phyloP scores from a whole-genome alignment of 2,113 vertebrate species.

The Cottus gobio region DNA sequence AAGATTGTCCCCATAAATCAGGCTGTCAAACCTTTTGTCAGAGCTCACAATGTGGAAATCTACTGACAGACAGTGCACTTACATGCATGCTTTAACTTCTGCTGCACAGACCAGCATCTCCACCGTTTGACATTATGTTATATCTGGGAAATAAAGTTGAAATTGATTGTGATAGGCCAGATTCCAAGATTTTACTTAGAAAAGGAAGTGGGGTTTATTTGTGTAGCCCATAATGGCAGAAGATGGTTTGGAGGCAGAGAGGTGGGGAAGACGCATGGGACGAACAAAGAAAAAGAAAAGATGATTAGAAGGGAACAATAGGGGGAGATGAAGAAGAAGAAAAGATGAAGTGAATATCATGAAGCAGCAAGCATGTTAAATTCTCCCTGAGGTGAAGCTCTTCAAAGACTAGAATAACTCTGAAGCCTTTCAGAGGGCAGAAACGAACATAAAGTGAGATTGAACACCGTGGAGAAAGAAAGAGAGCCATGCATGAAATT shows the following conservation, averaged over 20 bases:
- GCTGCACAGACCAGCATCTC: background rate
- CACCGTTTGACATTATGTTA: background rate
- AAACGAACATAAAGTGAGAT: background rate
- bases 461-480: background rate
- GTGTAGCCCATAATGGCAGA: background rate
- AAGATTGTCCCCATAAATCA: constrained; percentile 22
- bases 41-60: background rate
- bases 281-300: background rate
- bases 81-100: background rate
- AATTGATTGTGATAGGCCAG: background rate
- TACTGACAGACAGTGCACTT: background rate
- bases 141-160: background rate
- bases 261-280: background rate
- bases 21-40: constrained; percentile 17
- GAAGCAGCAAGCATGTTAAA: constrained; percentile 41
- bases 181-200: background rate
- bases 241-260: background rate
- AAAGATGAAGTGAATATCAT: constrained; percentile 6
- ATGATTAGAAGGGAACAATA: constrained; percentile 28
- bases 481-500: constrained; percentile 12
- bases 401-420: constrained; percentile 42
- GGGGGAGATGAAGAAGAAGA: background rate
- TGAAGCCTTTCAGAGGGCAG: background rate
- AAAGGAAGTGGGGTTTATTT: background rate
- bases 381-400: constrained; percentile 26